Evolutionary conservation across 53 echinoderm and acorn worm species (phyloP).

Genomic region (Hippasteria phrygiana): DNA sequence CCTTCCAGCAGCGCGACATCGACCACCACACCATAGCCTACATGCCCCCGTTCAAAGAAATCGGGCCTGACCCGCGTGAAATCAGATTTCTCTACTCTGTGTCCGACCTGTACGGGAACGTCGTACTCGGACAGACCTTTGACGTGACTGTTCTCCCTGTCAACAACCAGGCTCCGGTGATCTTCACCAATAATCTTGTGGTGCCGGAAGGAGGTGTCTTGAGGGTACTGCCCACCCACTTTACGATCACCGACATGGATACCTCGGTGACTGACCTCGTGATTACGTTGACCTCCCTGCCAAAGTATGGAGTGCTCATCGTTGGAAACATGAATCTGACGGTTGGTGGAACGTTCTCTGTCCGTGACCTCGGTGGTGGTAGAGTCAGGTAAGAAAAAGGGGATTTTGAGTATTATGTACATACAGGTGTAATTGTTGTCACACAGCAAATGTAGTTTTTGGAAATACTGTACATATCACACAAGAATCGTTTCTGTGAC

Average conservation of each 20-base stretch:
- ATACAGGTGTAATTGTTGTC: too few relatives aligned
- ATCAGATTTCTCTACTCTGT: constrained; percentile 91
- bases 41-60: constrained; percentile 96
- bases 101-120: constrained; percentile 86
- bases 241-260: constrained; percentile 92
- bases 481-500: too few relatives aligned
- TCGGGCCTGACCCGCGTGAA: constrained; percentile 73
- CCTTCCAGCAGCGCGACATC: constrained; percentile 86
- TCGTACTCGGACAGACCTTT: constrained; percentile 81
- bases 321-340: constrained; percentile 75
- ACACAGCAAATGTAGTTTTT: too few relatives aligned
- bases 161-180: constrained; percentile 88
- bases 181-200: constrained; percentile 77
- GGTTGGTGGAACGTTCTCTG: constrained; percentile 72
- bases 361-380: constrained; percentile 80
- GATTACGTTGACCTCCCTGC: constrained; percentile 59
- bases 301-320: constrained; percentile 73
- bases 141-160: constrained; percentile 90
- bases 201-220: constrained; percentile 84
- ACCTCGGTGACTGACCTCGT: constrained; percentile 73
- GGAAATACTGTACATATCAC: too few relatives aligned
- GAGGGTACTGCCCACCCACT: constrained; percentile 74
- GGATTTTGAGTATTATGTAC: background rate
- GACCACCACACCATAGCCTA: constrained; percentile 86
- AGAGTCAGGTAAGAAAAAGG: constrained; percentile 80